A percentile compares a stretch with the other conserved stretches of the same genome.
phyloP scores from a whole-genome alignment of 23 tunicate species.

The Halocynthia aurantium region DNA sequence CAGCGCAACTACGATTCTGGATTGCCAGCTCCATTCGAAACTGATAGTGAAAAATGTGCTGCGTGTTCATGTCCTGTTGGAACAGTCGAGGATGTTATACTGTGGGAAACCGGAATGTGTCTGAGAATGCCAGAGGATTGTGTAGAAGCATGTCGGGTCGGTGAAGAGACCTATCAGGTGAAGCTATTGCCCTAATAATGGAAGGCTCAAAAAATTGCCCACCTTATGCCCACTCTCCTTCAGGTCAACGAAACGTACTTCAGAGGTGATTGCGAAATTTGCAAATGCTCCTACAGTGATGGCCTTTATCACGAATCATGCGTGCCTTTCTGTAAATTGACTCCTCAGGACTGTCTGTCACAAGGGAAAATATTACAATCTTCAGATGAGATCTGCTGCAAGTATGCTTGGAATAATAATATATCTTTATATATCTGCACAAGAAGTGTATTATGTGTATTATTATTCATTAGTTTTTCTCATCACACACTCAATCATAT shows the following conservation, averaged over 20 bases:
- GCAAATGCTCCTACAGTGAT: constrained; percentile 57
- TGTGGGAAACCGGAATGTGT: constrained; percentile 88
- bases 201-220: neutral
- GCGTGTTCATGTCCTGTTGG: constrained; percentile 68
- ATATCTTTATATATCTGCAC: too few relatives aligned
- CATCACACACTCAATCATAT: too few relatives aligned
- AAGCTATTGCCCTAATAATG: neutral
- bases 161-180: constrained; percentile 31
- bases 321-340: constrained; percentile 65
- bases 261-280: constrained; percentile 60
- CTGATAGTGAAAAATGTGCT: constrained; percentile 5
- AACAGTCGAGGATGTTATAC: constrained; percentile 29
- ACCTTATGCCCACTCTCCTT: neutral
- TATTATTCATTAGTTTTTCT: too few relatives aligned
- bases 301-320: constrained; percentile 51
- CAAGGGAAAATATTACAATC: constrained; percentile 38
- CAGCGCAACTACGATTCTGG: constrained; percentile 41
- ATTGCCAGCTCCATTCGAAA: constrained; percentile 33
- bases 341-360: constrained; percentile 41
- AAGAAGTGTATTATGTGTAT: too few relatives aligned
- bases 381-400: constrained; percentile 69
- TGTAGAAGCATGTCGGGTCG: constrained; percentile 60
- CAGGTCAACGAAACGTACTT: constrained; percentile 42
- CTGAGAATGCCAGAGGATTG: constrained; percentile 54
- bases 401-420: constrained; percentile 13